Base-by-base conservation (phyloP, 2,888 invertebrate species). In the Xylota segnis region DNA sequence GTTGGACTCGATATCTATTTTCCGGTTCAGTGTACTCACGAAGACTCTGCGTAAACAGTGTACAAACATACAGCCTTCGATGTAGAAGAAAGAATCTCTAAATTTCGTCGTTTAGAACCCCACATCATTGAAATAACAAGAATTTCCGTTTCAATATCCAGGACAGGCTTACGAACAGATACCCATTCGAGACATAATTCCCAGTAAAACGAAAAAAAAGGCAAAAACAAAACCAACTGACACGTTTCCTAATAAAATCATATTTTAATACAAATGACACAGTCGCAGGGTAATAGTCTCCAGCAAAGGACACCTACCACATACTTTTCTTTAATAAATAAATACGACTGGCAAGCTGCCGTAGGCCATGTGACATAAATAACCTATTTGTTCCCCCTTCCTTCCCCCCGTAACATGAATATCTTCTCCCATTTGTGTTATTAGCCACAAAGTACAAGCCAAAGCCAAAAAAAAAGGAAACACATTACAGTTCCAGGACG, bases 181-280 rank as follows among this genome's bases (percentile, higher is more conserved):
- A 23, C 23, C 1, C 3, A 23, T 23, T 23, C 23, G 5, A 14
- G 5, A 5, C 14, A 43, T 14, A n/a, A n/a, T 14, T 5, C 43
- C 12, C 4, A 43, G 5, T 43, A 10, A 63, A 7, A 29, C 14
- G 4, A 50, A 37, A 52, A 63, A 29, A 27, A 14, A 47, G 16
- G 10, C 34, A 50, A 37, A 52, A 63, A 29, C 29, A 14, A 47
- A 34, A 18, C 34, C 5, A 0, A 47, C 23, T 66, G 52, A 52
- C 66, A 66, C 66, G 66, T 52, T 66, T 66, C 16, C 50, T 52
- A 52, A 18, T 66, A 52, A 50, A 66, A 50, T n/a, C 66, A 32
- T 29, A 47, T 34, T 63, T 63, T 32, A 66, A 27, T 23, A 66
- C 23, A 66, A 66, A 52, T 27, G 50, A 52, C 52, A 37, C 37